Evolutionary conservation across 2,797 vertebrate species (phyloP).

Genomic region (Phrynocephalus vlangalii): DNA sequence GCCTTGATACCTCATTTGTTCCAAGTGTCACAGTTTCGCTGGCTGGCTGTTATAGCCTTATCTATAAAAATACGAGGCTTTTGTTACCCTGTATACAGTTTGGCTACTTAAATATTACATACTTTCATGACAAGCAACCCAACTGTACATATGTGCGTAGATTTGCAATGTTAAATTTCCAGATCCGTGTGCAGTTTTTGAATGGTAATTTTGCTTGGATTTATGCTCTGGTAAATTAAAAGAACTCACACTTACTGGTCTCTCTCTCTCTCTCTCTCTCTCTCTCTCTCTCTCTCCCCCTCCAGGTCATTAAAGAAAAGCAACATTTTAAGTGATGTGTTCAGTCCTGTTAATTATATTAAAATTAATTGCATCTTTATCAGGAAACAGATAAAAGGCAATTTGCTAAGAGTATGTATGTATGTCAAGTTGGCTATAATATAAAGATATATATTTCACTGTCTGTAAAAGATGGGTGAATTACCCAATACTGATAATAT

Average conservation of each 20-base stretch:
- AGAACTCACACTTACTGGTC: background rate
- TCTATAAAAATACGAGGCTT: background rate
- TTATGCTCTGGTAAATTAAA: background rate
- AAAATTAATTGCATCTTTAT: background rate
- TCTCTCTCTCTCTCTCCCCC: too few species aligned
- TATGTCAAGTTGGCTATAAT: background rate
- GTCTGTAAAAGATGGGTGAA: background rate
- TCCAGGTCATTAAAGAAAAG: background rate
- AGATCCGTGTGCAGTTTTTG: background rate
- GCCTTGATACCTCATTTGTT: slow-evolving; percentile 1
- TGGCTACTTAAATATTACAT: background rate
- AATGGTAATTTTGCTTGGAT: background rate
- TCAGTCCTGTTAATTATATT: background rate
- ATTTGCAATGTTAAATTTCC: background rate
- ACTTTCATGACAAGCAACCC: background rate
- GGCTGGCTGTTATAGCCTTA: background rate
- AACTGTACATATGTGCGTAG: background rate
- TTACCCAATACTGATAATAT: too few species aligned
- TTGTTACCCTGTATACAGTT: background rate
- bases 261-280: too few species aligned
- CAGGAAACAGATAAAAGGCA: background rate
- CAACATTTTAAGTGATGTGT: background rate
- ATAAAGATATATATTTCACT: background rate
- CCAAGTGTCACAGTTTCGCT: background rate
- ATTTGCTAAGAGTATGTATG: background rate